Evolutionary conservation across 2,888 invertebrate species (phyloP).

Genomic region (Chorisops tibialis): DNA sequence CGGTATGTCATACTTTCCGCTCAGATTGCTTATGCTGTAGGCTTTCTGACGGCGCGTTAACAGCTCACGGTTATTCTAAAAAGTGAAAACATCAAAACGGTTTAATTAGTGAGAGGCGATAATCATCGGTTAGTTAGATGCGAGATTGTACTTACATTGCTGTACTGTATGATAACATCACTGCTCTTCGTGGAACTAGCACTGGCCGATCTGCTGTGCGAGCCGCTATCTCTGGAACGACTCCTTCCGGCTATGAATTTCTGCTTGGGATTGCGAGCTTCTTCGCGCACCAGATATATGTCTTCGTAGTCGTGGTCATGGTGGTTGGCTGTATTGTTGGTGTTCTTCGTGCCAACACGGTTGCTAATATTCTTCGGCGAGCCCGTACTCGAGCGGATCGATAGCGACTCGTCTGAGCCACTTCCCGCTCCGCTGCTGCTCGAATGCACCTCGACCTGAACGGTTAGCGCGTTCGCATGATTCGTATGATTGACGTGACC

Average conservation of each 20-base stretch:
- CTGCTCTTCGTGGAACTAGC: slow-evolving; percentile 55
- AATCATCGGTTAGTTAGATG: not conserved
- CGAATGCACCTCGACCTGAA: slow-evolving; percentile 85
- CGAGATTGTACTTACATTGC: slow-evolving; percentile 43
- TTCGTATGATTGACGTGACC: slow-evolving; percentile 31
- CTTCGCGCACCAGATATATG: slow-evolving; percentile 70
- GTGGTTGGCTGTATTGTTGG: slow-evolving; percentile 23
- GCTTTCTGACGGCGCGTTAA: slow-evolving; percentile 48
- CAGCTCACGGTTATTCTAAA: slow-evolving; percentile 45
- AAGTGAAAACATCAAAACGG: not conserved
- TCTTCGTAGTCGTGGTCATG: slow-evolving; percentile 77
- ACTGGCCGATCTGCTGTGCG: slow-evolving; percentile 70
- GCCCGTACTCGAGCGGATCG: slow-evolving; percentile 55
- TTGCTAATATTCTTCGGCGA: slow-evolving; percentile 46
- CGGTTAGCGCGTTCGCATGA: slow-evolving; percentile 56
- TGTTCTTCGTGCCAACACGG: slow-evolving; percentile 30
- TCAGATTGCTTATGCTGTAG: slow-evolving; percentile 41
- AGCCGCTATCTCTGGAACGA: slow-evolving; percentile 66
- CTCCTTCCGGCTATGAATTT: slow-evolving; percentile 49
- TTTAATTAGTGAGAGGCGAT: not conserved
- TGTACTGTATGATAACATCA: slow-evolving; percentile 50
- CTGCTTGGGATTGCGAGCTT: slow-evolving; percentile 43
- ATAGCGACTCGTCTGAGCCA: slow-evolving; percentile 61
- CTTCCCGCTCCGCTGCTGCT: slow-evolving; percentile 62
- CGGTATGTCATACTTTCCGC: slow-evolving; percentile 40